These are phyloP conservation scores for Ooceraea biroi DNA, from an alignment of 1,140 invertebrate species.

Conservation along the genomic window DNA sequence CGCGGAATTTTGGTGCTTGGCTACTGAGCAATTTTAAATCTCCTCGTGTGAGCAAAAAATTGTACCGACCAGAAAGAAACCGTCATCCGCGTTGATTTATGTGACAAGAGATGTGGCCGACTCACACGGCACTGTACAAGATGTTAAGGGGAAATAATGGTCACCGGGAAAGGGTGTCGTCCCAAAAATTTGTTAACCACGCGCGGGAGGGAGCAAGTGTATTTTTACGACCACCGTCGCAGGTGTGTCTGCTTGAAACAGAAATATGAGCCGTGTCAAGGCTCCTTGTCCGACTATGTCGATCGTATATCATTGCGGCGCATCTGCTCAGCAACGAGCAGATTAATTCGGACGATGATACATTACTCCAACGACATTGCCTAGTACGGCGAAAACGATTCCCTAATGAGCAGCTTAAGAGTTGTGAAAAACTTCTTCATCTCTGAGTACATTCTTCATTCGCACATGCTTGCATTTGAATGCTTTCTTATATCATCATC, in stretches of 20 bases:
- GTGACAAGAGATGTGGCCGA: slow-evolving; percentile 16
- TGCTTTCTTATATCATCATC: no score
- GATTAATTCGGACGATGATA: slow-evolving; percentile 54
- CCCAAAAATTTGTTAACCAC: slow-evolving; percentile 73
- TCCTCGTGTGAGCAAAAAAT: slow-evolving; percentile 23
- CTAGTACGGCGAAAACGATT: background rate
- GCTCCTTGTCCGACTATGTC: slow-evolving; percentile 38
- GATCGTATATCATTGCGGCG: slow-evolving; percentile 50
- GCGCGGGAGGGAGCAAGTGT: slow-evolving; percentile 48
- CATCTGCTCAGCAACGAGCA: slow-evolving; percentile 44
- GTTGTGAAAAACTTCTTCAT: no score
- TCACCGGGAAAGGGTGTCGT: slow-evolving; percentile 42
- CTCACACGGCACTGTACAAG: slow-evolving; percentile 19
- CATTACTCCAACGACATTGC: slow-evolving; percentile 27
- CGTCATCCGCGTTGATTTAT: slow-evolving; percentile 41
- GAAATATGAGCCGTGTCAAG: slow-evolving; percentile 54
- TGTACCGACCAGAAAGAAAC: slow-evolving; percentile 14
- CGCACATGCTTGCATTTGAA: no score
- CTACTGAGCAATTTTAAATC: slow-evolving; percentile 37
- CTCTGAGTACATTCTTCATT: no score
- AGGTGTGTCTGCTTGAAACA: slow-evolving; percentile 48
- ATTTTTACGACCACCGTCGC: slow-evolving; percentile 67
- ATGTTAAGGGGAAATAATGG: slow-evolving; percentile 66
- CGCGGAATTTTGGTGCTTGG: slow-evolving; percentile 33
- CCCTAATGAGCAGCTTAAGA: slow-evolving; percentile 14